A percentile compares a stretch with the other conserved stretches of the same genome.
Conservation (phyloP, 2,888 invertebrate species). For the Monochamus alternatus region DNA sequence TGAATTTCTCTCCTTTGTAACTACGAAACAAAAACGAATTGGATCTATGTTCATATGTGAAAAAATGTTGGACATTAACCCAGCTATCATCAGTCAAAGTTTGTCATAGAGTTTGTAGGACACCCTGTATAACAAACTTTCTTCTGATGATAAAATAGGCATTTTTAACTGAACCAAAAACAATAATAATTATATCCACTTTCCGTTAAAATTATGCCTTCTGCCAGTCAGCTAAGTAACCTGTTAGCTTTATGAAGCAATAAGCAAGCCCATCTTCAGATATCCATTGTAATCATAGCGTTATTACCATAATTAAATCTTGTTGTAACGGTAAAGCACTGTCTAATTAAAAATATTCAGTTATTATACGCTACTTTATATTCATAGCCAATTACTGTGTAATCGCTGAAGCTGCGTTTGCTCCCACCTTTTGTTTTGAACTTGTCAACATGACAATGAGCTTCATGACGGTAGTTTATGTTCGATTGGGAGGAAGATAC, state of each 20-base stretch:
- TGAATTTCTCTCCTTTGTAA: too few relatives aligned
- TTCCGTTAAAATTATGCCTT: background rate
- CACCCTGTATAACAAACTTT: too few relatives aligned
- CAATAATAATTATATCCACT: background rate
- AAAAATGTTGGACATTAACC: too few relatives aligned
- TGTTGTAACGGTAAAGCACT: conserved; percentile 1
- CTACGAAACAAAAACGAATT: too few relatives aligned
- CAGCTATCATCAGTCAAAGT: too few relatives aligned
- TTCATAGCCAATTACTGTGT: conserved; percentile 13
- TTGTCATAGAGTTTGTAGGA: too few relatives aligned
- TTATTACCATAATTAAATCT: conserved; percentile 8
- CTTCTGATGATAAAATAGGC: too few relatives aligned
- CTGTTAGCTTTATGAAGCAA: background rate
- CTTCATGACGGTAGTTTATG: conserved; percentile 14
- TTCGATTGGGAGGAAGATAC: conserved; percentile 8
- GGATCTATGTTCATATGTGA: too few relatives aligned
- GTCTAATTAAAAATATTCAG: conserved; percentile 15
- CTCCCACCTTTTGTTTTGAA: conserved; percentile 23
- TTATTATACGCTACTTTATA: conserved; percentile 11
- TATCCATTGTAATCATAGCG: background rate
- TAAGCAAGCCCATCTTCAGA: background rate
- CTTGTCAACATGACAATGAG: conserved; percentile 28
- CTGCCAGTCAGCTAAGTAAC: background rate
- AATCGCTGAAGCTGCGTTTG: conserved; percentile 15
- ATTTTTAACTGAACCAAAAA: too few relatives aligned